Evolutionary conservation across 2,797 vertebrate species (phyloP), one percentile per base, ranked within the genome.

Genomic region (Peromyscus eremicus): DNA sequence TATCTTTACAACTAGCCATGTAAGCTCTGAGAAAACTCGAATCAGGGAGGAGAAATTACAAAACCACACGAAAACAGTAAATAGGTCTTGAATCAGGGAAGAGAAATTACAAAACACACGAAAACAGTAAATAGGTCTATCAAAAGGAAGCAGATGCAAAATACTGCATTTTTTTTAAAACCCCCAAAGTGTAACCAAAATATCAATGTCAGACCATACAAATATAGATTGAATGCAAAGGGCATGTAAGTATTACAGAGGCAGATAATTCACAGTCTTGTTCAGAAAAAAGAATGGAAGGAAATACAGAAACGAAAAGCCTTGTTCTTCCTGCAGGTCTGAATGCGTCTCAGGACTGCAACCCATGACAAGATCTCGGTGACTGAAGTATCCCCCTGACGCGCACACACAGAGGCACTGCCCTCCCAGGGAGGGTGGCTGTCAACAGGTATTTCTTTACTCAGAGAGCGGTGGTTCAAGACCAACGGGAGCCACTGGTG

Each of bases 91-190:
- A 77, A 40, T 95, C 62, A 91, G 79, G 73, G 55, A 73, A 89
- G 84, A 40, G 17, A 94, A 94, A 95, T 49, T 25, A 91, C 3
- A 91, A 91, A 91, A 80, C 43, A 84, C 70, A 55, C 25, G 70
- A 88, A 91, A 60, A 81, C 49, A 60, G 79, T 76, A 92, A 94
- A 83, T 46, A 90, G 87, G 96, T 88, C 71, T 87, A 49, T 79
- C 73, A 93, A 62, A 64, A 91, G 6, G 32, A 27, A 57, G 13
- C 25, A 87, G 71, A 64, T 19, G 83, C 52, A 64, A 95, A 92
- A 88, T 37, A 66, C 0, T 68, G 43, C 95, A 57, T 62, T 32
- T 70, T 68, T 12, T 29, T 49, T 89, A 90, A 82, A 64, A 66
- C 23, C 34, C 64, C 77, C 14, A 66, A 92, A 76, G 21, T 27